Evolutionary conservation across 2,888 invertebrate genomes (phyloP).

Genomic region (Rotaria magnacalcarata): DNA sequence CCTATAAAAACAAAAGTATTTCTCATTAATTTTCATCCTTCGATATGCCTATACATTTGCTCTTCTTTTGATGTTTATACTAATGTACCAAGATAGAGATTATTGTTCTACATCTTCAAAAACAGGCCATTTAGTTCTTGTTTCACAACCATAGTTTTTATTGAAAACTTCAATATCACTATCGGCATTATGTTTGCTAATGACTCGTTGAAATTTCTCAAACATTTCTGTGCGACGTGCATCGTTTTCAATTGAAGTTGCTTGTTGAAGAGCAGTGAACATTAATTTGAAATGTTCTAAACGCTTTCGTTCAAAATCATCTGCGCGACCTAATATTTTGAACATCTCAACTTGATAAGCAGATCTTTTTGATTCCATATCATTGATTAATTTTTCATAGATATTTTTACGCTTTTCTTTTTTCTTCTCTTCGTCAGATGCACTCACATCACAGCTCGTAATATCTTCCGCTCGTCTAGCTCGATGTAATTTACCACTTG

Average conservation of each 20-base stretch:
- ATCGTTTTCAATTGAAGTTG: not conserved
- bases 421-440: not conserved
- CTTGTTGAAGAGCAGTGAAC: not conserved
- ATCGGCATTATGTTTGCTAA: not conserved
- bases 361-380: not conserved
- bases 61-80: no score
- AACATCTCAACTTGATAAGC: not conserved
- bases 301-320: conserved; percentile 9
- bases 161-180: not conserved
- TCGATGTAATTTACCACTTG: not conserved
- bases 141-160: not conserved
- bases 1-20: no score
- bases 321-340: not conserved
- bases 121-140: not conserved
- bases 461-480: not conserved
- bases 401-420: no score
- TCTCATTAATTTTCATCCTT: no score
- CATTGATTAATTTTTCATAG: not conserved
- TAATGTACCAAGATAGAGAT: no score
- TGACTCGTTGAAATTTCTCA: not conserved
- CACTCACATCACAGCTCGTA: not conserved
- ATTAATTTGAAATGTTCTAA: not conserved
- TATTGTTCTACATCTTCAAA: not conserved
- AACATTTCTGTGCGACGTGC: not conserved
- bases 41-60: no score